phyloP scores from a whole-genome alignment of 2,113 vertebrate species.

The Isichthys henryi region DNA sequence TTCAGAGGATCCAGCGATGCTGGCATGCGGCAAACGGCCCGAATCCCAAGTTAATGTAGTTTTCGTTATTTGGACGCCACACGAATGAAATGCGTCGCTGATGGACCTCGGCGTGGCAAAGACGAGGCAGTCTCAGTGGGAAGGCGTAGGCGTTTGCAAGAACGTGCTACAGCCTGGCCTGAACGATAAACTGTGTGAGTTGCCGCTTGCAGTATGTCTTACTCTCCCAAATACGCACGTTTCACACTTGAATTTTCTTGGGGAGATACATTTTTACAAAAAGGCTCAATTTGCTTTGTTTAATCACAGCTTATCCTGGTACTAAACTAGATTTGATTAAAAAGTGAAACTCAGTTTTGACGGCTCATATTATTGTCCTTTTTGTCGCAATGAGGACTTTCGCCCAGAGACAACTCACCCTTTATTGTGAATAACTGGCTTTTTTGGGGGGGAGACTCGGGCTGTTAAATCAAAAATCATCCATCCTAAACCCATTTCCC shows the following conservation, averaged over 20 bases:
- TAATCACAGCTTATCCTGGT: neutral
- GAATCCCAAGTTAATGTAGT: neutral
- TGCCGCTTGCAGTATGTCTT: neutral
- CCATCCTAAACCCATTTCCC: neutral
- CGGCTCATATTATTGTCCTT: neutral
- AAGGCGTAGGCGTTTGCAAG: neutral
- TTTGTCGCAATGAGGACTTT: neutral
- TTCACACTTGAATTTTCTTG: neutral
- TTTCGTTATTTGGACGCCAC: neutral
- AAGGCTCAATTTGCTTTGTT: neutral
- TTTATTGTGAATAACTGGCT: neutral
- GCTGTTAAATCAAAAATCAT: neutral
- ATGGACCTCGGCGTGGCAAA: neutral
- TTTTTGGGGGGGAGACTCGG: neutral
- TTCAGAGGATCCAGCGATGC: neutral
- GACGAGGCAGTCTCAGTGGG: neutral
- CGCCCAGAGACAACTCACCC: neutral
- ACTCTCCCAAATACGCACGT: neutral
- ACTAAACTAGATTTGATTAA: neutral
- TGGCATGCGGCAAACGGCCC: neutral
- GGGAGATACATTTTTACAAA: neutral
- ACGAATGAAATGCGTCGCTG: neutral
- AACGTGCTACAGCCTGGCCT: neutral
- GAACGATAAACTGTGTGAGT: neutral
- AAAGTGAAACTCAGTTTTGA: neutral